Conservation (phyloP, 2,113 vertebrate genomes). For the Pseudorhombus dupliciocellatus region DNA sequence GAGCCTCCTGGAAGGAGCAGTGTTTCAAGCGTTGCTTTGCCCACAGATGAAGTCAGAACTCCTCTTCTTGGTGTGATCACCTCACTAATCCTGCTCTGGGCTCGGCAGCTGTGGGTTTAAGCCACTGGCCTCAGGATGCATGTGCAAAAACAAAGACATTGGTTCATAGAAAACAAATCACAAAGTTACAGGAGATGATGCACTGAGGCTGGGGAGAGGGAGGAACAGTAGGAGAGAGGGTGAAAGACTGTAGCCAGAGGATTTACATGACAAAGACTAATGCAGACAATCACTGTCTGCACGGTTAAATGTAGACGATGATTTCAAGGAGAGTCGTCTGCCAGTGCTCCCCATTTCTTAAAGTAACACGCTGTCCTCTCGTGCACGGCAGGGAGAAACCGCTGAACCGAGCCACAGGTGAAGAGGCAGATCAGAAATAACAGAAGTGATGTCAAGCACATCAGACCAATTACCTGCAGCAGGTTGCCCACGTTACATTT, state of each 20-base stretch:
- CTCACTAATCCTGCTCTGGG: too few relatives aligned
- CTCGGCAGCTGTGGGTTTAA: neutral
- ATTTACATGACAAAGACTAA: slow-evolving; percentile 78
- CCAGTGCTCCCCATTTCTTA: neutral
- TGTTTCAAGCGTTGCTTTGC: neutral
- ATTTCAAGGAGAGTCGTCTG: neutral
- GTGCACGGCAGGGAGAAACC: neutral
- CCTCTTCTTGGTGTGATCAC: neutral
- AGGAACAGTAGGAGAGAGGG: slow-evolving; percentile 30
- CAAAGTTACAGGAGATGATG: neutral
- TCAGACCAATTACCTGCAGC: neutral
- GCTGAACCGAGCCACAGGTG: neutral
- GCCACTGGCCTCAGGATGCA: neutral
- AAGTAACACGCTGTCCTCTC: neutral
- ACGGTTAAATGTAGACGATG: neutral
- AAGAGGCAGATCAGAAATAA: neutral
- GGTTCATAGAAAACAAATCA: neutral
- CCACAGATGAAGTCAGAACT: neutral
- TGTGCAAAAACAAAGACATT: too few relatives aligned
- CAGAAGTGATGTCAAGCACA: neutral
- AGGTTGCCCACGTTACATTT: neutral
- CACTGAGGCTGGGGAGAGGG: neutral
- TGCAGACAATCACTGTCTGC: slow-evolving; percentile 21
- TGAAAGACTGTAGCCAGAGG: slow-evolving; percentile 36
- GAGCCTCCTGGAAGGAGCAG: neutral